Percentiles rank a stretch among this genome's conserved stretches.
phyloP scores from a whole-genome alignment of 2,888 invertebrate genomes.

The Drosophila prolongata region DNA sequence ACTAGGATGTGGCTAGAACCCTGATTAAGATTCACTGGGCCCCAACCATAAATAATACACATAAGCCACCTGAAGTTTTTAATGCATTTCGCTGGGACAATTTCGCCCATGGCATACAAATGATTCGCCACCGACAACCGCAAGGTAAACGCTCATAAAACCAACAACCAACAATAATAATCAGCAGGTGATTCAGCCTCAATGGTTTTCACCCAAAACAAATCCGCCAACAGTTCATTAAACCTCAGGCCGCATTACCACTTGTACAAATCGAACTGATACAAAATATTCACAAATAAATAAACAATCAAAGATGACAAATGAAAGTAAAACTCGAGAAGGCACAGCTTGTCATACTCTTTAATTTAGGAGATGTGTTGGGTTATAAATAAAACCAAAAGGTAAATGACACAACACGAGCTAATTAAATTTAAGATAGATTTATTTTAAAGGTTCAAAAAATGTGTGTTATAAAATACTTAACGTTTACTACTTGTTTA shows the following conservation, averaged over 20 bases:
- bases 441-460: background rate
- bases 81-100: conserved; percentile 55
- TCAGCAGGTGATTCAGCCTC: conserved; percentile 60
- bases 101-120: conserved; percentile 74
- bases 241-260: conserved; percentile 51
- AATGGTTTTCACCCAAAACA: conserved; percentile 70
- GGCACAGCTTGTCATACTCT: conserved; percentile 30
- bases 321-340: conserved; percentile 47
- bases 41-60: conserved; percentile 64
- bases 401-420: conserved; percentile 9
- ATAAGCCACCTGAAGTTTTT: conserved; percentile 29
- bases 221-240: conserved; percentile 70
- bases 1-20: conserved; percentile 65
- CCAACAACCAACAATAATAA: conserved; percentile 28
- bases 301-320: conserved; percentile 60
- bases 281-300: conserved; percentile 56
- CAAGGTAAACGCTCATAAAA: conserved; percentile 56
- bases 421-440: conserved; percentile 1
- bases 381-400: background rate
- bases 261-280: conserved; percentile 60
- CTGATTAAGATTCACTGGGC: conserved; percentile 55
- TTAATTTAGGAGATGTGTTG: conserved; percentile 4
- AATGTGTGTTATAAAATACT: conserved; percentile 3
- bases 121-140: conserved; percentile 34
- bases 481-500: conserved; percentile 7